Conservation (phyloP, 2,888 invertebrate species). For the Belgica antarctica region DNA sequence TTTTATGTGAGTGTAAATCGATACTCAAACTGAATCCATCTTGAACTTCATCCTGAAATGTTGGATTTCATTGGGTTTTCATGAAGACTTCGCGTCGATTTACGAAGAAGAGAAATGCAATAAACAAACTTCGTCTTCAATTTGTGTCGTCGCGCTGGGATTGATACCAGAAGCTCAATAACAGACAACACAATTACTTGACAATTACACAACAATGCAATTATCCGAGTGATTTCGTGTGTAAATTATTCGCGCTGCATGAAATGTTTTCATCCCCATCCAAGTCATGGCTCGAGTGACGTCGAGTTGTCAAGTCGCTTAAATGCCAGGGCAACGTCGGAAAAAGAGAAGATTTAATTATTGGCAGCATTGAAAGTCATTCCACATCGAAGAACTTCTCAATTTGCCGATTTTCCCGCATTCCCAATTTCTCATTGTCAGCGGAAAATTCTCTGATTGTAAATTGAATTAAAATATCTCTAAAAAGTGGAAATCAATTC, state of each 20-base stretch:
- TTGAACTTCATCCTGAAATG: too few relatives aligned
- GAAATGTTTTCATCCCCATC: not conserved
- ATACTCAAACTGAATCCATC: not conserved
- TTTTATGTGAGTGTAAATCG: not conserved
- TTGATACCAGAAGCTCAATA: slow-evolving; percentile 29
- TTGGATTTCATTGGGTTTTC: too few relatives aligned
- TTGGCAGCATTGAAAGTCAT: not conserved
- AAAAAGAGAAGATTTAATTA: slow-evolving; percentile 30
- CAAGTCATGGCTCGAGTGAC: not conserved
- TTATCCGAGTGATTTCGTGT: slow-evolving; percentile 14
- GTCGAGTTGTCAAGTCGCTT: not conserved
- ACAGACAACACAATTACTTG: slow-evolving; percentile 32
- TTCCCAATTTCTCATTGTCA: slow-evolving; percentile 18
- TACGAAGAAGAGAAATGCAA: slow-evolving; percentile 4
- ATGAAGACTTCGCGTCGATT: not conserved
- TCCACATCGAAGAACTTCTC: not conserved
- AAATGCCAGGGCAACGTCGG: not conserved
- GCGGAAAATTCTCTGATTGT: not conserved
- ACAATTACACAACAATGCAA: slow-evolving; percentile 31
- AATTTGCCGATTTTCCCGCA: too few relatives aligned
- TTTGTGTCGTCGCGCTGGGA: not conserved
- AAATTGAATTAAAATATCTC: slow-evolving; percentile 24
- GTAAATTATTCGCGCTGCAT: slow-evolving; percentile 22
- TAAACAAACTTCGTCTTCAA: slow-evolving; percentile 16
- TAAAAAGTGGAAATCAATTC: slow-evolving; percentile 7